A percentile compares a stretch with the other conserved stretches of the same genome.
phyloP scores from a whole-genome alignment of 2,888 invertebrate species.

The Rhagonycha lutea region DNA sequence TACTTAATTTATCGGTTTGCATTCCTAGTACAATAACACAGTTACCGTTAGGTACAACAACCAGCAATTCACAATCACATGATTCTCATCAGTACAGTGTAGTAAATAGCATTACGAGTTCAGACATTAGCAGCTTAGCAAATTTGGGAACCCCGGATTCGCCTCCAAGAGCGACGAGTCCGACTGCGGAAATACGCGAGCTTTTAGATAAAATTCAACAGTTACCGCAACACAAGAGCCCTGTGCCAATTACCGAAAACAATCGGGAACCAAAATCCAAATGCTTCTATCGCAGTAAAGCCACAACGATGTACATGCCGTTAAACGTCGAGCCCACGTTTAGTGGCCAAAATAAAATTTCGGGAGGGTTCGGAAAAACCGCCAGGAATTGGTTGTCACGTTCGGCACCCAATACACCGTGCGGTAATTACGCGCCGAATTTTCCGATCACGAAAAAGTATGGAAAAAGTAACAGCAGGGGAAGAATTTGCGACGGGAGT shows the following conservation, averaged over 20 bases:
- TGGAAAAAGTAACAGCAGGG: conserved; percentile 58
- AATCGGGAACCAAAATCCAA: conserved; percentile 38
- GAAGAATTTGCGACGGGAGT: conserved; percentile 63
- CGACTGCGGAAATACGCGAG: conserved; percentile 75
- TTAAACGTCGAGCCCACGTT: conserved; percentile 52
- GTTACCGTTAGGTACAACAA: conserved; percentile 42
- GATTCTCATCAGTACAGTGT: conserved; percentile 48
- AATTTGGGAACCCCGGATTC: conserved; percentile 72
- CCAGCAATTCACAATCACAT: conserved; percentile 37
- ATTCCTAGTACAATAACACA: conserved; percentile 46
- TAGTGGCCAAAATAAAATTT: conserved; percentile 19
- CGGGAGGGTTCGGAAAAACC: conserved; percentile 16
- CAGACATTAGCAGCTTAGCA: conserved; percentile 72
- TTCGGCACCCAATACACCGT: conserved; percentile 82
- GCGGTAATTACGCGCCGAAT: conserved; percentile 68
- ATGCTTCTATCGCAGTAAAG: conserved; percentile 59
- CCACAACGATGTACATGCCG: conserved; percentile 74
- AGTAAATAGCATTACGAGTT: conserved; percentile 57
- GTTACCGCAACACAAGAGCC: conserved; percentile 59
- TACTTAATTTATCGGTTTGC: conserved; percentile 52
- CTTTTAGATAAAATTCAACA: conserved; percentile 74
- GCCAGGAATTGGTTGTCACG: conserved; percentile 66
- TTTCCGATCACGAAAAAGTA: conserved; percentile 58
- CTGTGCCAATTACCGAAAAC: conserved; percentile 54
- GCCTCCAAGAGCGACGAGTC: conserved; percentile 82